phyloP scores from a whole-genome alignment of 53 echinoderm and acorn worm genomes.

The Holothuria scabra region DNA sequence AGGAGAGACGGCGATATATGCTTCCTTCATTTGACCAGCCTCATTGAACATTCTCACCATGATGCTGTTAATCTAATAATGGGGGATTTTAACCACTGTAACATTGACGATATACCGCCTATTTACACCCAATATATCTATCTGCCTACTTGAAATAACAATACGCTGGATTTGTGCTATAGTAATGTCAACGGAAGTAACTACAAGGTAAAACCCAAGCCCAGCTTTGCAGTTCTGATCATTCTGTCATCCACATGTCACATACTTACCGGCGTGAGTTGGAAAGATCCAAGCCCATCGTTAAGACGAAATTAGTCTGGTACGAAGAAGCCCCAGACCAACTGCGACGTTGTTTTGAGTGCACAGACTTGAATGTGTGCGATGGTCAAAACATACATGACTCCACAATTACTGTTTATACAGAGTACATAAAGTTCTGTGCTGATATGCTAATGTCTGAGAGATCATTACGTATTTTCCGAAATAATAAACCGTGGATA shows the following conservation, averaged over 20 bases:
- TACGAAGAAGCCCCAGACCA: neutral
- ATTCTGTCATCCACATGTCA: no score
- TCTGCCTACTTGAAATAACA: no score
- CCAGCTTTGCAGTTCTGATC: constrained; percentile 37
- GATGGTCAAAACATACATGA: constrained; percentile 18
- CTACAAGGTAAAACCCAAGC: neutral
- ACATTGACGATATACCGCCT: no score
- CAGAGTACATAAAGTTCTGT: constrained; percentile 36
- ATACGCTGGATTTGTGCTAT: no score
- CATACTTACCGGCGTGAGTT: constrained; percentile 18
- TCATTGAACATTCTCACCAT: no score
- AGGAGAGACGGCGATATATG: no score
- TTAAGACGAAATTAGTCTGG: constrained; percentile 11
- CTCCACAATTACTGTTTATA: constrained; percentile 27
- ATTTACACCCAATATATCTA: no score
- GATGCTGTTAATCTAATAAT: no score
- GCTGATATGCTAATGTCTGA: constrained; percentile 32
- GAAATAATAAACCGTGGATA: constrained; percentile 23
- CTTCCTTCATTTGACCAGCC: no score
- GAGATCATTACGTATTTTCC: no score
- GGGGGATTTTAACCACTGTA: no score
- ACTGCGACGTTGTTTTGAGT: constrained; percentile 23
- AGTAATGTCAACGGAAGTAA: no score
- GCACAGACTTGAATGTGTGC: constrained; percentile 10
- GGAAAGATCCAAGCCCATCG: constrained; percentile 36